Evolutionary conservation across 1,140 invertebrate species (phyloP).

Genomic region (Heliconius congener): DNA sequence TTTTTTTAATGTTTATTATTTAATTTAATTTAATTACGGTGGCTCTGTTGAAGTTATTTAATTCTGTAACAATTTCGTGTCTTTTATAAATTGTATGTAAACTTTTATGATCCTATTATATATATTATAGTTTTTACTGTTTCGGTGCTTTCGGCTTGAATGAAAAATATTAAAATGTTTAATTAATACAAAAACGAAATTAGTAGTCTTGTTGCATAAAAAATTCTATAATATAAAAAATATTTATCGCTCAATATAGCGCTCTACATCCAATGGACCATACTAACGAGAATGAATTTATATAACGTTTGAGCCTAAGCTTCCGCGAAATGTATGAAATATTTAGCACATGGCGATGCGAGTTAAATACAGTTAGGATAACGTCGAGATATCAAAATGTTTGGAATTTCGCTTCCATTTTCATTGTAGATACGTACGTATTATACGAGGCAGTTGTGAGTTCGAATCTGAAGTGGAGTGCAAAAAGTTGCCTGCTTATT

Average conservation of each 20-base stretch:
- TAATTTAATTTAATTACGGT: not conserved
- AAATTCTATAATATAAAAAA: not conserved
- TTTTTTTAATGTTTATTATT: not conserved
- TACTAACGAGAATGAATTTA: not conserved
- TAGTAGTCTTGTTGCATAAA: not conserved
- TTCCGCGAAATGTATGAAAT: constrained; percentile 10
- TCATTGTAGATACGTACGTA: not conserved
- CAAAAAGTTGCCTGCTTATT: no score
- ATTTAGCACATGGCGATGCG: not conserved
- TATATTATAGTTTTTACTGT: no score
- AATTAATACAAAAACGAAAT: no score
- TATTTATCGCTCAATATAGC: not conserved
- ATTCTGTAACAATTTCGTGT: no score
- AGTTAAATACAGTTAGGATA: constrained; percentile 8
- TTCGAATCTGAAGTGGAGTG: no score
- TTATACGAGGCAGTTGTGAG: not conserved
- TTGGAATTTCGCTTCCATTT: not conserved
- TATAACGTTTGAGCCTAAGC: not conserved
- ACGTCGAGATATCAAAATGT: constrained; percentile 8
- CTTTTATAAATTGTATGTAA: no score
- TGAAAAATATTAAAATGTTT: no score
- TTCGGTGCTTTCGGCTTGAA: no score
- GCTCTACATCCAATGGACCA: not conserved
- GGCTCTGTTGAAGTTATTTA: no score
- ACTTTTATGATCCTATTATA: no score